Evolutionary conservation across 2,797 vertebrate species (phyloP).

Genomic region (Neosilurus hyrtlii): DNA sequence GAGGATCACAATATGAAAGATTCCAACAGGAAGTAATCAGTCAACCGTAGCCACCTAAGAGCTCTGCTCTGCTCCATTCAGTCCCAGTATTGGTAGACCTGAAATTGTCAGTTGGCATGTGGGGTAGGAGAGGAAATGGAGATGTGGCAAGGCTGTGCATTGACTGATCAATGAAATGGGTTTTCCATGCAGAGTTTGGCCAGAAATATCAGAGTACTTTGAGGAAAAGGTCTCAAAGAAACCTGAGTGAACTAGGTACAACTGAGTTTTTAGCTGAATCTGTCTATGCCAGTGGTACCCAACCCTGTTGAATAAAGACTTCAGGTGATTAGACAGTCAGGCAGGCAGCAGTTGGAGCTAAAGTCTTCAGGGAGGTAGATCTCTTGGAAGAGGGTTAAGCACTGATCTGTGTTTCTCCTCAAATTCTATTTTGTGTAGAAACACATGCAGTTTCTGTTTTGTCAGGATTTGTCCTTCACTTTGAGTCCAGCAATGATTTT

Average conservation of each 20-base stretch:
- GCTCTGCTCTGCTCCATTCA: neutral
- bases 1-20: slow-evolving; percentile 5
- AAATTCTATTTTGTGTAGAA: neutral
- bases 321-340: too few relatives aligned
- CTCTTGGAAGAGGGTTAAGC: too few relatives aligned
- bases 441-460: neutral
- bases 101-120: neutral
- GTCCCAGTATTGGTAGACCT: neutral
- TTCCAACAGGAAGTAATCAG: slow-evolving; percentile 42
- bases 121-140: neutral
- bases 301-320: too few relatives aligned
- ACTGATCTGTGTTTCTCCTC: too few relatives aligned
- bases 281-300: neutral
- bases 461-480: neutral
- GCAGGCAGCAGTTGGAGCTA: too few relatives aligned
- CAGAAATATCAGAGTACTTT: neutral
- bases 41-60: slow-evolving; percentile 20
- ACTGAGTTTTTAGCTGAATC: neutral
- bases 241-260: neutral
- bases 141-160: neutral
- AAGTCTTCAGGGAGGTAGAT: too few relatives aligned
- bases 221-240: neutral
- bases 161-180: neutral
- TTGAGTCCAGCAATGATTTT: neutral
- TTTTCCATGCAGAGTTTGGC: neutral